Evolutionary conservation across 92 coral and sea anemone species (phyloP), one percentile per base, ranked within the genome.

Genomic region (Zoanthus sansibaricus): DNA sequence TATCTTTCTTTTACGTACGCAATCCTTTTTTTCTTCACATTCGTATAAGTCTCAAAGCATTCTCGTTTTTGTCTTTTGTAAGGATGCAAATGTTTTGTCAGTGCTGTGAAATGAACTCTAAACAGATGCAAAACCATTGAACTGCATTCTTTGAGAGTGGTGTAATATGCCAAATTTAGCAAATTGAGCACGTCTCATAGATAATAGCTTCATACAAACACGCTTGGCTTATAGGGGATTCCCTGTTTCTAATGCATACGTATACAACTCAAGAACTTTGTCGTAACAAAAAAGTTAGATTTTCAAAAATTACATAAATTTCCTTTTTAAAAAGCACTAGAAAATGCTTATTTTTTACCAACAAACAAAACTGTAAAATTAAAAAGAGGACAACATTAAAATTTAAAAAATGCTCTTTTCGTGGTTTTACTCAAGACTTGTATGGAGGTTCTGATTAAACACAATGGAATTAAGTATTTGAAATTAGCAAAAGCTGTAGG

Each of bases 131-230:
- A 80, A 80, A 45, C 85, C 70, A 80, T 80, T 80, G 46, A 30
- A 61, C 85, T 80, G 85, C 85, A 80, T 80, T 80, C 85, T 80
- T 80, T 66, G 1, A 74, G 74, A 44, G 21, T 72, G 66, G 83
- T 62, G 85, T 80, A 80, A 80, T 49, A 31, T 79, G 73, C 85
- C 85, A 66, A 64, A 80, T 80, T 80, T 80, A 80, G 85, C 59
- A 80, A 42, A 54, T 44, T 42, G 7, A 66, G 75, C 52, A 32
- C 52, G 85, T 80, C 75, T 67, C 55, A 25, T 80, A 80, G 85
- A 49, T 80, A 80, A 80, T 80, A 68, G 73, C 13, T 47, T 20
- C 44, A 66, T 64, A 66, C 85, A 80, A 79, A 61, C 72, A 46
- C 37, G 17, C n/a, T 58, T 47, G 56, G 46, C 9, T 33, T 37